Conservation (phyloP, 1,140 invertebrate species). For the Megalonaias nervosa region DNA sequence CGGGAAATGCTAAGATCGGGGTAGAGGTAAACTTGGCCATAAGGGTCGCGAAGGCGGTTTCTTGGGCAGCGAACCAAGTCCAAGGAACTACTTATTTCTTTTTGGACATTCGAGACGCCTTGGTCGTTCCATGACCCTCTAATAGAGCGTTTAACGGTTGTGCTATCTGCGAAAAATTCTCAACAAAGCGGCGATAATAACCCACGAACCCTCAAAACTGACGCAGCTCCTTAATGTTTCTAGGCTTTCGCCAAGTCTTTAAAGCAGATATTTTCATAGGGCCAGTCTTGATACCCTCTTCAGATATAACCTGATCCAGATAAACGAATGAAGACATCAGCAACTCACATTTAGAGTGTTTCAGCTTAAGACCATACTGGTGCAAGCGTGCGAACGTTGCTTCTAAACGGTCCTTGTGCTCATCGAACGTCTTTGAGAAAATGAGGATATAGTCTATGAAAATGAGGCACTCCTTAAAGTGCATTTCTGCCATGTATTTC, state of each 20-base stretch:
- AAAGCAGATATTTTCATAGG: conserved; percentile 57
- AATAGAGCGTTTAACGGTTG: conserved; percentile 25
- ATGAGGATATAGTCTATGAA: too few species aligned
- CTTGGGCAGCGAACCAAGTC: too few species aligned
- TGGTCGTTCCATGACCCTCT: background rate
- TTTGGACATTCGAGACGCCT: background rate
- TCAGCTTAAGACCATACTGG: conserved; percentile 39
- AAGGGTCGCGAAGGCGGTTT: too few species aligned
- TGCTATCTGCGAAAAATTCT: conserved; percentile 6
- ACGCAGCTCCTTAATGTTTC: conserved; percentile 45
- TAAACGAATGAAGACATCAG: conserved; percentile 38
- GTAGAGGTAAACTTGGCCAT: too few species aligned
- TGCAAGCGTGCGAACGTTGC: too few species aligned
- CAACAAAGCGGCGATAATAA: conserved; percentile 57
- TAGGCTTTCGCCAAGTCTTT: conserved; percentile 52
- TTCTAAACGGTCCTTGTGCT: too few species aligned
- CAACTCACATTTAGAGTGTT: conserved; percentile 48
- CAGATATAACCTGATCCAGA: conserved; percentile 53
- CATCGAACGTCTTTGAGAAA: too few species aligned
- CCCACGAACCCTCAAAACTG: conserved; percentile 52
- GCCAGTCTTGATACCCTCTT: conserved; percentile 48
- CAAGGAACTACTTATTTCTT: too few species aligned
- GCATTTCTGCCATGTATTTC: too few species aligned
- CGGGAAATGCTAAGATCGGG: too few species aligned
- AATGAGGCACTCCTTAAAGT: too few species aligned